Conservation (phyloP, 2,113 vertebrate genomes). For the Muntiacus muntjak region DNA sequence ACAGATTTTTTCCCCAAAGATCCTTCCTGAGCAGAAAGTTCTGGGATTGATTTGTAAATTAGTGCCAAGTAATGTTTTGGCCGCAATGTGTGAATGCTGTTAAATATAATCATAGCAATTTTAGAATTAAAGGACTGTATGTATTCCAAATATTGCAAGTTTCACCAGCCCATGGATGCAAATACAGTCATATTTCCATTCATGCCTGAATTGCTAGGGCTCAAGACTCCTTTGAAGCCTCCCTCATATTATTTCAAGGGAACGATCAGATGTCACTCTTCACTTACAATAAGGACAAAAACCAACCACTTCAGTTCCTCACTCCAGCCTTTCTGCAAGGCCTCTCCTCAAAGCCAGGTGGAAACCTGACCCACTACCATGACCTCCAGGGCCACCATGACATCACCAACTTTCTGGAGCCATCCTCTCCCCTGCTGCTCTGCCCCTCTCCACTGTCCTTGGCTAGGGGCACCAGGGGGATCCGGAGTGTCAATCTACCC, state of each 20-base stretch:
- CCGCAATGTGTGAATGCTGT: slow-evolving; percentile 27
- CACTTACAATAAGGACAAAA: background rate
- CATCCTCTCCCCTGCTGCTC: background rate
- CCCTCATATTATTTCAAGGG: background rate
- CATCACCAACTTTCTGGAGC: background rate
- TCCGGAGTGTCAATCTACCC: background rate
- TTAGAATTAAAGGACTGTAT: slow-evolving; percentile 16
- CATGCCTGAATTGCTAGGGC: background rate
- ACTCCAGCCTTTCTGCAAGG: background rate
- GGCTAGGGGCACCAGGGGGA: background rate
- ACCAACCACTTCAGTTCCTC: background rate
- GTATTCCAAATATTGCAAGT: slow-evolving; percentile 22
- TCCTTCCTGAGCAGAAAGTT: slow-evolving; percentile 44
- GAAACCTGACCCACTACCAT: background rate
- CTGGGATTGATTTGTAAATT: slow-evolving; percentile 51
- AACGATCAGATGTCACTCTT: background rate
- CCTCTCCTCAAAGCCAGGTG: background rate
- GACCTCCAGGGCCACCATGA: background rate
- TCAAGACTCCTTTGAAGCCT: background rate
- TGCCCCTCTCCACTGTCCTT: background rate
- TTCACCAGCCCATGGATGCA: background rate
- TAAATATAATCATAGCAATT: slow-evolving; percentile 32
- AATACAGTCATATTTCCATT: background rate
- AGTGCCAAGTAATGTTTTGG: slow-evolving; percentile 42
- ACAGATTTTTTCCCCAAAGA: slow-evolving; percentile 33